Percentiles rank a stretch among this genome's conserved stretches.
phyloP scores from a whole-genome alignment of 1,140 invertebrate genomes.

The Drosophila rhopaloa region DNA sequence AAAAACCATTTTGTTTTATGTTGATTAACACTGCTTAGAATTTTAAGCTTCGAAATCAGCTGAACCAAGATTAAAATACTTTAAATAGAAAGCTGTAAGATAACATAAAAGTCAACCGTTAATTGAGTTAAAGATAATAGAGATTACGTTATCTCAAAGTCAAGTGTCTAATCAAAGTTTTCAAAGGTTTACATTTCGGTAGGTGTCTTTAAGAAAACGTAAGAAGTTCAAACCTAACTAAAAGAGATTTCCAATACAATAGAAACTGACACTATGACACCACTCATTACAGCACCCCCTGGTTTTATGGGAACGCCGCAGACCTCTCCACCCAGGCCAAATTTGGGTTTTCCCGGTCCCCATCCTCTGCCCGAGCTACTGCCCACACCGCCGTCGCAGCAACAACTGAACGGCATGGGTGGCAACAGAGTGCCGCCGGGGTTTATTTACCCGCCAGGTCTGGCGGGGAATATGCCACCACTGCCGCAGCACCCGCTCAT shows the following conservation, averaged over 20 bases:
- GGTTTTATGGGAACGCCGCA: conserved; percentile 64
- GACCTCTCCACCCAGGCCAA: conserved; percentile 68
- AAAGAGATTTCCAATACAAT: not conserved
- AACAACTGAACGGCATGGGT: conserved; percentile 59
- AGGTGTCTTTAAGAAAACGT: not conserved
- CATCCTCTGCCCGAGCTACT: conserved; percentile 69
- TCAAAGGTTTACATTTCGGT: not conserved
- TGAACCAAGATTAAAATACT: too few relatives aligned
- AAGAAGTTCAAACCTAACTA: not conserved
- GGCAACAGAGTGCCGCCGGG: conserved; percentile 68
- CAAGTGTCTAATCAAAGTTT: not conserved
- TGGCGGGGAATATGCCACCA: conserved; percentile 57
- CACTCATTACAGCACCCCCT: conserved; percentile 58
- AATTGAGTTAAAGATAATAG: not conserved
- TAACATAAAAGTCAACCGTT: not conserved
- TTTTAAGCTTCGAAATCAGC: too few relatives aligned
- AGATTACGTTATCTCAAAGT: not conserved
- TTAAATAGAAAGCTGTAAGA: not conserved
- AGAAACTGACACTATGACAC: not conserved
- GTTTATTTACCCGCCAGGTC: conserved; percentile 65
- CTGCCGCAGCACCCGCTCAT: conserved; percentile 67
- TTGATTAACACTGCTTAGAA: too few relatives aligned
- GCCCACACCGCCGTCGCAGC: conserved; percentile 59
- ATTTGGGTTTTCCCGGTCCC: conserved; percentile 60
- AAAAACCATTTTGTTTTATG: too few relatives aligned